Conservation (phyloP, 2,113 vertebrate species). For the Cololabis saira region DNA sequence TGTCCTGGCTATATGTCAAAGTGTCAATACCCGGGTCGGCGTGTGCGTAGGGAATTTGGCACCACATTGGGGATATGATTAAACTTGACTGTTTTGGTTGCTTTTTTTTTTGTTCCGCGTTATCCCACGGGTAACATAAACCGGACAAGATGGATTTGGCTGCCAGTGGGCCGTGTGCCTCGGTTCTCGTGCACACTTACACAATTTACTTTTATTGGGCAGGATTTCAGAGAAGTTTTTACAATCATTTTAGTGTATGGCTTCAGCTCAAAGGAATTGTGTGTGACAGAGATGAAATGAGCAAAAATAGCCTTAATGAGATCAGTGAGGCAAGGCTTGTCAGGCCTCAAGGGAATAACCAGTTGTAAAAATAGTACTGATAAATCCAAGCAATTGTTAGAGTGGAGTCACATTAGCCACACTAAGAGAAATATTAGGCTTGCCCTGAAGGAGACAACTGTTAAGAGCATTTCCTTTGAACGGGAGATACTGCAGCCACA, state of each 20-base stretch:
- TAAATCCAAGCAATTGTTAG: conserved; percentile 58
- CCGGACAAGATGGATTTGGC: conserved; percentile 59
- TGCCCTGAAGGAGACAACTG: conserved; percentile 10
- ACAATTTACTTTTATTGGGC: conserved; percentile 29
- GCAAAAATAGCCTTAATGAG: conserved; percentile 74
- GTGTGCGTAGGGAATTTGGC: conserved; percentile 42
- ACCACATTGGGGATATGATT: conserved; percentile 57
- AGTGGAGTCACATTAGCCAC: conserved; percentile 54
- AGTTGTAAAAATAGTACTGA: conserved; percentile 65
- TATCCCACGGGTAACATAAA: conserved; percentile 63
- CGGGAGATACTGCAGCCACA: not conserved
- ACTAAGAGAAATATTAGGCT: conserved; percentile 25
- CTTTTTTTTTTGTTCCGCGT: conserved; percentile 36
- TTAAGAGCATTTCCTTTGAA: conserved; percentile 9
- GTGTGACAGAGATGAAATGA: conserved; percentile 63
- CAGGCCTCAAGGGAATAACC: conserved; percentile 45
- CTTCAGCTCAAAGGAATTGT: conserved; percentile 54
- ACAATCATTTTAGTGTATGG: conserved; percentile 26
- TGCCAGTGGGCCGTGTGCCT: conserved; percentile 18
- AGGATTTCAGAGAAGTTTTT: conserved; percentile 44
- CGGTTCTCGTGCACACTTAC: conserved; percentile 26
- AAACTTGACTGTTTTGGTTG: conserved; percentile 50
- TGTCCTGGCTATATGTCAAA: conserved; percentile 41
- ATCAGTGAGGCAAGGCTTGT: conserved; percentile 43
- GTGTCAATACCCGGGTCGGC: conserved; percentile 20